Evolutionary conservation across 2,888 invertebrate genomes (phyloP).

Genomic region (Andricus quercusramuli): DNA sequence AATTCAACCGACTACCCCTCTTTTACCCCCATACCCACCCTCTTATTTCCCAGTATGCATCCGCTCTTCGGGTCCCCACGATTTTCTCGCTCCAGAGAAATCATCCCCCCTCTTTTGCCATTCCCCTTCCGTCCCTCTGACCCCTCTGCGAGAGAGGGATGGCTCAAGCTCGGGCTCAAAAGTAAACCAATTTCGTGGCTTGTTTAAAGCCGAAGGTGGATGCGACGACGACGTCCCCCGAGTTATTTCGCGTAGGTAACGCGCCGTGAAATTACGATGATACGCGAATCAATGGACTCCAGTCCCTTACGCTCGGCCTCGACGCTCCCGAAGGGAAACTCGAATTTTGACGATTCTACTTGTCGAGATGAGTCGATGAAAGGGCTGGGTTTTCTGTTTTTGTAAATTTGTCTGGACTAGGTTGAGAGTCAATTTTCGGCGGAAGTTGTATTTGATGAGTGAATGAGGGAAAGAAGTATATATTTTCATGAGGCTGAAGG

Average conservation of each 20-base stretch:
- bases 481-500: background rate
- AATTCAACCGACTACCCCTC: constrained; percentile 64
- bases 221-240: constrained; percentile 70
- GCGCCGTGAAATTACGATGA: constrained; percentile 79
- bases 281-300: constrained; percentile 77
- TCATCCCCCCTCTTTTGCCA: constrained; percentile 29
- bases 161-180: constrained; percentile 65
- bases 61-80: constrained; percentile 34
- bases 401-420: background rate
- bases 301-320: constrained; percentile 51
- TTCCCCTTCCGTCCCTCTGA: constrained; percentile 14
- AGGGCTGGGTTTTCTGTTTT: background rate
- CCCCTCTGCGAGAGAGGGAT: constrained; percentile 34
- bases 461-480: background rate
- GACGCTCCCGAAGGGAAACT: constrained; percentile 57
- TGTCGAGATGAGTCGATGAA: constrained; percentile 23
- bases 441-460: background rate
- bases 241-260: constrained; percentile 78
- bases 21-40: constrained; percentile 34
- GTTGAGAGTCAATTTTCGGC: background rate
- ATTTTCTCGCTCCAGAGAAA: constrained; percentile 36
- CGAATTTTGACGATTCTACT: constrained; percentile 47
- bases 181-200: constrained; percentile 79
- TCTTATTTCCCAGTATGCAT: constrained; percentile 40
- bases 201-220: constrained; percentile 74